Evolutionary conservation across 2,113 vertebrate species (phyloP), one percentile per base, ranked within the genome.

Genomic region (Brachypodius melanocephalos): DNA sequence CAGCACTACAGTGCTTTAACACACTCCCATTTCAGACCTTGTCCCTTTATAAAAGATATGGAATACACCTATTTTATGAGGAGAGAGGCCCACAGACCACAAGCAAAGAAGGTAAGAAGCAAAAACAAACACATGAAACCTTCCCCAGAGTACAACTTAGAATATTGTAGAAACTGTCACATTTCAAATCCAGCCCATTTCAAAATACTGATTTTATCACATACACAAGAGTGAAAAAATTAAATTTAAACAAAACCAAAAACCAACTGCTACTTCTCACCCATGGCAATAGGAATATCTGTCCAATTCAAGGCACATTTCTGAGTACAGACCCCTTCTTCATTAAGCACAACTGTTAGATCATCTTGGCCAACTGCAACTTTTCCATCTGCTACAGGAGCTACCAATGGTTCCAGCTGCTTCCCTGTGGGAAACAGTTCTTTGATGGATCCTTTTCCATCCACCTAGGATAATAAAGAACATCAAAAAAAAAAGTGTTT

Each of bases 301-400:
- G 99, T 99, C 99, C 99, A 99, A 94, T 99, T 99, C 91, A 99
- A 98, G 87, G 99, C 99, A 93, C 99, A 99, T 81, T 99, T 99
- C 97, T 99, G 99, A 31, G 99, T 99, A 96, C 99, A 99, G 82
- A 97, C 92, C 5, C 99, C 99, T 88, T 99, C 99, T 94, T 99
- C 99, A 14, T 99, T 99, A 32, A 99, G 97, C 18, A 99, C 99
- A 93, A 99, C 99, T 3, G 99, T 99, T 28, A 99, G 98, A 91
- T 99, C 99, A 94, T 99, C 99, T 97, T 99, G 99, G 31, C 99
- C 99, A 54, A 99, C 99, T 3, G 99, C 99, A 90, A 99, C 99
- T 97, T 99, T 99, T 89, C 99, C 98, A 97, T 99, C 99, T 93
- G 98, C 99, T 97, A 99, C 97, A 38, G 99, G 99, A 58, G 98